phyloP scores from a whole-genome alignment of 2,888 invertebrate genomes.

The Calephelis perditalis region DNA sequence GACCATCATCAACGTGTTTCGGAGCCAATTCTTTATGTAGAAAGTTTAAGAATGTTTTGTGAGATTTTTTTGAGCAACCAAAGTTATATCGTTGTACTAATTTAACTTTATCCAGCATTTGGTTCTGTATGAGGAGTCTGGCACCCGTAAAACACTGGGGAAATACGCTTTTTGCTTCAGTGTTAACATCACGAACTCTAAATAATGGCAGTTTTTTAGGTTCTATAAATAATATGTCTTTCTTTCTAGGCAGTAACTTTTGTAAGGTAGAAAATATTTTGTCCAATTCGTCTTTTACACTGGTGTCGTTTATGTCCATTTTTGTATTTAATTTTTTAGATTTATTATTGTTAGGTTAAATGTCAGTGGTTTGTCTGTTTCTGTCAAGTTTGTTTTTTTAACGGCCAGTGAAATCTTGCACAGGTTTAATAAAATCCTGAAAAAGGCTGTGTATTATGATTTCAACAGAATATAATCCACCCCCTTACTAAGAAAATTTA shows the following conservation, averaged over 20 bases:
- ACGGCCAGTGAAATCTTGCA: slow-evolving; percentile 12
- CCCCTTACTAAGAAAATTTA: no score
- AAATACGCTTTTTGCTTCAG: slow-evolving; percentile 63
- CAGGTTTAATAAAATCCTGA: no score
- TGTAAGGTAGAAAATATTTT: slow-evolving; percentile 56
- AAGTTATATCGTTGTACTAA: slow-evolving; percentile 64
- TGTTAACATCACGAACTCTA: slow-evolving; percentile 55
- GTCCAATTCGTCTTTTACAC: slow-evolving; percentile 58
- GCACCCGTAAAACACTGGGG: slow-evolving; percentile 66
- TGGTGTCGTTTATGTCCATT: slow-evolving; percentile 65
- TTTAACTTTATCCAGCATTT: slow-evolving; percentile 59
- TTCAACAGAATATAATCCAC: no score
- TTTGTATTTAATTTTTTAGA: slow-evolving; percentile 29
- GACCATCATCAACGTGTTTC: slow-evolving; percentile 47
- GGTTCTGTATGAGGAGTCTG: slow-evolving; percentile 52
- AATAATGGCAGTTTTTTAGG: slow-evolving; percentile 43
- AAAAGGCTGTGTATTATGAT: no score
- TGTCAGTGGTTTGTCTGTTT: slow-evolving; percentile 68
- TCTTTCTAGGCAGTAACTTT: slow-evolving; percentile 60
- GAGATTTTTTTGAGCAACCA: slow-evolving; percentile 54
- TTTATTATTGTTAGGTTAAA: slow-evolving; percentile 48
- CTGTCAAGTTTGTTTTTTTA: slow-evolving; percentile 36
- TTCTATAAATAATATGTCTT: slow-evolving; percentile 47
- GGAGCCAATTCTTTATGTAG: slow-evolving; percentile 61
- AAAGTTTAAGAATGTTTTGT: slow-evolving; percentile 52